phyloP scores from a whole-genome alignment of 2,113 vertebrate species.

The Micronycteris hirsuta region DNA sequence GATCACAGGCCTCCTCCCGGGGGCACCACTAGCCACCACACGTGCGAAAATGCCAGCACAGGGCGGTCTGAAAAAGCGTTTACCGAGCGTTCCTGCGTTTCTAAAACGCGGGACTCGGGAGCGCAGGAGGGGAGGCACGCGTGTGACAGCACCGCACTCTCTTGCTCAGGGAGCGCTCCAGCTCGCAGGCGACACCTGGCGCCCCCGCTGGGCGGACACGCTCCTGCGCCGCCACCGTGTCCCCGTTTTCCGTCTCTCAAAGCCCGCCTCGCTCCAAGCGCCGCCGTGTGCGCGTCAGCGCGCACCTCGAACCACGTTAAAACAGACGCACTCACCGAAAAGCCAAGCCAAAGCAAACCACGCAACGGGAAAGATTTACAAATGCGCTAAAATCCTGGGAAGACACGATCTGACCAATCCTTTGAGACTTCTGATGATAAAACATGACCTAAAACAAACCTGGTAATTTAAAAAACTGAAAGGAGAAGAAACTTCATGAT shows the following conservation, averaged over 20 bases:
- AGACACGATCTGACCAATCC: not conserved
- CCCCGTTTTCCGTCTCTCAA: no score
- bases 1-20: not conserved
- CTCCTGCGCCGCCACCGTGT: no score
- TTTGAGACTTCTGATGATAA: not conserved
- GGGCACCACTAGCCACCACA: not conserved
- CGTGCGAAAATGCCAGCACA: not conserved
- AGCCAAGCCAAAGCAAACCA: not conserved
- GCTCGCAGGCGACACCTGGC: not conserved
- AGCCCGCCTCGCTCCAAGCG: not conserved
- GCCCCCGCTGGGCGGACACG: no score
- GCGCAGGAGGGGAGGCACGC: not conserved
- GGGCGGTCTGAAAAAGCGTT: not conserved
- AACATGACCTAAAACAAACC: not conserved
- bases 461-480: not conserved
- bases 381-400: not conserved
- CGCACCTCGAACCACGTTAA: not conserved
- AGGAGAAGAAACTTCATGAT: not conserved
- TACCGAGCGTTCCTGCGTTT: not conserved
- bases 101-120: not conserved
- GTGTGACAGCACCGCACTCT: rapidly evolving
- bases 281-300: not conserved
- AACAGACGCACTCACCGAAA: not conserved
- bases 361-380: not conserved
- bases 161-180: not conserved